Conservation (phyloP, 2,888 invertebrate genomes). For the Theretra japonica region DNA sequence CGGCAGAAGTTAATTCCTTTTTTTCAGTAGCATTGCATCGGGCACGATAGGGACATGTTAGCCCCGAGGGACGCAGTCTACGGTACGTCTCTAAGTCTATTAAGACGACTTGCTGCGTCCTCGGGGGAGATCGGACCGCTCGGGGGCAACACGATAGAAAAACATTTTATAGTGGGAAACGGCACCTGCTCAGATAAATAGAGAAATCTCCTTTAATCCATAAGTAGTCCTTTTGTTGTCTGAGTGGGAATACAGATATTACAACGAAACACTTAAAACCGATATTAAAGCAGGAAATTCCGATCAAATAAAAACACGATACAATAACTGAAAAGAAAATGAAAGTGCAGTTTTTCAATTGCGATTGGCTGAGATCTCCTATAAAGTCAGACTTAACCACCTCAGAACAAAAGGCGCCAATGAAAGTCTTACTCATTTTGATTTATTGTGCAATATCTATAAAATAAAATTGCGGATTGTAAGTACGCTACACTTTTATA, state of each 20-base stretch:
- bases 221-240: constrained; percentile 46
- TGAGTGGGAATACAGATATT: constrained; percentile 51
- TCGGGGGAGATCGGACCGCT: constrained; percentile 61
- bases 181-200: constrained; percentile 70
- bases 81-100: constrained; percentile 79
- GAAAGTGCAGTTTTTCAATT: constrained; percentile 65
- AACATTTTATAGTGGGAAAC: constrained; percentile 75
- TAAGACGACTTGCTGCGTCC: constrained; percentile 75
- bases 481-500: constrained; percentile 72
- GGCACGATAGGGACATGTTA: constrained; percentile 64
- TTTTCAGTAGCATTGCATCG: constrained; percentile 60
- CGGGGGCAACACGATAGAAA: constrained; percentile 68
- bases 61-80: constrained; percentile 72
- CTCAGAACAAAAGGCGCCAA: constrained; percentile 60
- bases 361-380: constrained; percentile 56
- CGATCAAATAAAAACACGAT: constrained; percentile 56
- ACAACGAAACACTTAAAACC: constrained; percentile 48
- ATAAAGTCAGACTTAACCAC: constrained; percentile 48
- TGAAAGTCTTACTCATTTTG: constrained; percentile 61
- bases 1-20: constrained; percentile 75
- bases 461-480: constrained; percentile 74
- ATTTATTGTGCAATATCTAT: constrained; percentile 72
- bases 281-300: constrained; percentile 55
- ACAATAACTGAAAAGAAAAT: constrained; percentile 60
- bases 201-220: constrained; percentile 52